These are phyloP conservation scores for Oryzias curvinotus DNA, from an alignment of 2,113 vertebrate genomes.

Conservation along the genomic window DNA sequence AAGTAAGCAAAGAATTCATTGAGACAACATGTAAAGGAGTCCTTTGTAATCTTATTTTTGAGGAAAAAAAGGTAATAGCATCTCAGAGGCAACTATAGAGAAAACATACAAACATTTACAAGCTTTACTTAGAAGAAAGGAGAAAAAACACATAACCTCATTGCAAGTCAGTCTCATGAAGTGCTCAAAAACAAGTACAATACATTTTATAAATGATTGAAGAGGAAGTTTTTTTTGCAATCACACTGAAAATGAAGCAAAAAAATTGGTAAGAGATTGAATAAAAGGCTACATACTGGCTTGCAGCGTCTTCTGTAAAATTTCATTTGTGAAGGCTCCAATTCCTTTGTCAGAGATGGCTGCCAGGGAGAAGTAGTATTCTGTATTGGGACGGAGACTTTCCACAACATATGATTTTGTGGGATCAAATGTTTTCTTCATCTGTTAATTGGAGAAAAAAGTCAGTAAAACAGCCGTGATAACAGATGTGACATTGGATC, in stretches of 20 bases:
- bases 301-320: conserved; percentile 94
- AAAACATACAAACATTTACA: conserved; percentile 24
- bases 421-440: conserved; percentile 86
- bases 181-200: conserved; percentile 9
- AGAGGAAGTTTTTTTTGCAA: conserved; percentile 22
- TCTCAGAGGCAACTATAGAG: conserved; percentile 37
- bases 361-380: conserved; percentile 93
- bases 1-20: conserved; percentile 1
- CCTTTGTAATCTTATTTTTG: conserved; percentile 5
- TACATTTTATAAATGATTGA: background rate
- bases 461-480: conserved; percentile 1
- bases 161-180: conserved; percentile 9
- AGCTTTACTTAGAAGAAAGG: conserved; percentile 10
- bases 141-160: conserved; percentile 14
- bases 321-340: conserved; percentile 92
- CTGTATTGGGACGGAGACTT: conserved; percentile 90
- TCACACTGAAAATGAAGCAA: conserved; percentile 26
- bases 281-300: conserved; percentile 93
- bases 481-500: too few relatives aligned
- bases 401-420: conserved; percentile 86
- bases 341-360: conserved; percentile 92
- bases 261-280: conserved; percentile 26
- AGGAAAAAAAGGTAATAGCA: conserved; percentile 19
- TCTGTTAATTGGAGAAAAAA: conserved; percentile 69
- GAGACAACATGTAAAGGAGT: conserved; percentile 7